A percentile compares a stretch with the other conserved stretches of the same genome.
These are phyloP conservation scores for Urocyon cinereoargenteus DNA, from an alignment of 2,797 vertebrate species.

Conservation along the genomic window DNA sequence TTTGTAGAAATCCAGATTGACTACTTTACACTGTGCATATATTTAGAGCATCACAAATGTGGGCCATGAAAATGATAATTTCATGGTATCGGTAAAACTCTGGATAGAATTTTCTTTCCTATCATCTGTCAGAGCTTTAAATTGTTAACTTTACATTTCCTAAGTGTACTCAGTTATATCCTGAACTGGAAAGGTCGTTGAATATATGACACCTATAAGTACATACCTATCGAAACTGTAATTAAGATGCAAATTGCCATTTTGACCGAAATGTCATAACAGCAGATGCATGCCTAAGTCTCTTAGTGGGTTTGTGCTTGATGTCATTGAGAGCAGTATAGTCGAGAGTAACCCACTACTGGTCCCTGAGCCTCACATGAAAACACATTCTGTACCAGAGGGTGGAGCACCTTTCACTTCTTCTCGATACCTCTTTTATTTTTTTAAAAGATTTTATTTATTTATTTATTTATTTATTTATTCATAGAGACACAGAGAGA, in stretches of 20 bases:
- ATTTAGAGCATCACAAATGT: too few species aligned
- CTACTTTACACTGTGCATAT: too few species aligned
- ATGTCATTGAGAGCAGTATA: rapidly evolving
- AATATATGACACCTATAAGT: background rate
- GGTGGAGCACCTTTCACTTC: background rate
- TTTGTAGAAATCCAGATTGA: too few species aligned
- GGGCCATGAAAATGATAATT: too few species aligned
- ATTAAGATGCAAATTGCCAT: background rate
- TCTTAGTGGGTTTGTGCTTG: background rate
- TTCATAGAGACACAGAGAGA: too few species aligned
- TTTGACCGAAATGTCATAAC: background rate
- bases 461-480: too few species aligned
- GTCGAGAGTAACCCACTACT: rapidly evolving
- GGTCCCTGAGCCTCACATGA: rapidly evolving
- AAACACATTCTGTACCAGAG: background rate
- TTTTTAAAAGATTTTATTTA: too few species aligned
- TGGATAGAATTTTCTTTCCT: too few species aligned
- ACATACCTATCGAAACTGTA: background rate
- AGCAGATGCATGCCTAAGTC: background rate
- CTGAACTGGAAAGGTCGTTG: background rate
- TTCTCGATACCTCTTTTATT: background rate
- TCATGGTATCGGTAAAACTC: too few species aligned
- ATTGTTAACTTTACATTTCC: too few species aligned
- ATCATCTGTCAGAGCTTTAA: too few species aligned
- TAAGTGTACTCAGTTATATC: too few species aligned